Percentiles rank a stretch among this genome's conserved stretches.
These are phyloP conservation scores for Apteryx mantelli DNA, from an alignment of 2,113 vertebrate species.

Conservation along the genomic window DNA sequence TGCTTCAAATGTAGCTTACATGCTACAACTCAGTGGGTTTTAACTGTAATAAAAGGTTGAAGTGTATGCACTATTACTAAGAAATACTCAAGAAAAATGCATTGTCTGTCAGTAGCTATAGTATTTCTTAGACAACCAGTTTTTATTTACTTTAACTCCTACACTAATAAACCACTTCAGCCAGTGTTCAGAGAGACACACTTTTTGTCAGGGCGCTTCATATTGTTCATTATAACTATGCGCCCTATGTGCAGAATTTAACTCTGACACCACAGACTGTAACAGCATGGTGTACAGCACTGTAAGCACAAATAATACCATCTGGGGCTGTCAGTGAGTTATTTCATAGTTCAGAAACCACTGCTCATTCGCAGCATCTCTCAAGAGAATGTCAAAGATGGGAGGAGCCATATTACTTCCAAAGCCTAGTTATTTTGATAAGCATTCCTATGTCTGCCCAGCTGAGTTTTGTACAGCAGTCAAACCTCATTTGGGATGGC, in stretches of 20 bases:
- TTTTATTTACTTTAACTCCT: not conserved
- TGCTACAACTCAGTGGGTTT: not conserved
- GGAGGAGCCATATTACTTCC: not conserved
- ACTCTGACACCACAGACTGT: not conserved
- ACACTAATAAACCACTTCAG: not conserved
- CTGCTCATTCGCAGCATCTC: not conserved
- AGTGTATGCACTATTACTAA: not conserved
- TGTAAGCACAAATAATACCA: not conserved
- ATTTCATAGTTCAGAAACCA: not conserved
- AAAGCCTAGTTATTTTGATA: not conserved
- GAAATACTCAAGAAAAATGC: not conserved
- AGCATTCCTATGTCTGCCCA: not conserved
- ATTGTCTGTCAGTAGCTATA: not conserved
- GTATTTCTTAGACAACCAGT: not conserved
- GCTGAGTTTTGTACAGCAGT: not conserved
- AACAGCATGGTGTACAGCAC: rapidly evolving
- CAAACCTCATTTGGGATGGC: not conserved
- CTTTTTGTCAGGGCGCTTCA: not conserved
- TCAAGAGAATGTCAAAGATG: not conserved
- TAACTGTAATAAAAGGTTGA: not conserved
- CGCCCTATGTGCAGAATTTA: not conserved
- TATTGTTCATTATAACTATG: not conserved
- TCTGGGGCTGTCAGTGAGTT: not conserved
- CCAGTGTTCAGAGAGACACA: rapidly evolving
- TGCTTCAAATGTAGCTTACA: not conserved